Evolutionary conservation across 1,140 invertebrate species (phyloP), one percentile per base, ranked within the genome.

Genomic region (Drosophila azteca): DNA sequence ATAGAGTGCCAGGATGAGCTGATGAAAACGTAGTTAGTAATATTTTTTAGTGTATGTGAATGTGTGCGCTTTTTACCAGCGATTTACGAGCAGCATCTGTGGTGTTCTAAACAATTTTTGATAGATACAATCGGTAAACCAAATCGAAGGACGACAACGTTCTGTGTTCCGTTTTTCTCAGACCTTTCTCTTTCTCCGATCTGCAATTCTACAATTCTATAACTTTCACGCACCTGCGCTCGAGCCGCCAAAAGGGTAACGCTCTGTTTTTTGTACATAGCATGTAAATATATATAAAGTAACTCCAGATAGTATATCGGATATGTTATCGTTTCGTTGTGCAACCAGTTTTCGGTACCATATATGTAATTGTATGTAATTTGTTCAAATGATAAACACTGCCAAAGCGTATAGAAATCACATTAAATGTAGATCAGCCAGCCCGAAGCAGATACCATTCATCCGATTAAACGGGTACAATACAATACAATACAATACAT

Each of bases 331-430:
- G 31, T 70, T 70, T 58, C 29, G 64, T 66, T 48, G 65, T 70
- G 60, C 51, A 41, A 44, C 52, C 43, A 58, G 60, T 65, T 72
- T 77, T 76, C 62, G 66, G 54, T 72, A 68, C 44, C 35, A 13
- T 39, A 54, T 55, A 13, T 39, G 48, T 55, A 69, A 49, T 73
- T 79, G 58, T 68, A 65, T 79, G 58, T 68, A 65, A 83, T 87
- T 87, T 77, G 75, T 88, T 88, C 76, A 83, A 88, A 88, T 73
- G 58, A 83, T 72, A 88, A 88, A 88, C 83, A 88, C 83, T 88
- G 83, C 83, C 83, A 88, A 88, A 77, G 83, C 83, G 83, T 88
- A 88, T 83, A 79, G 84, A 79, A 88, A 88, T 88, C 83, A 88
- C 76, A 64, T 76, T 49, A 76, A 78, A 79, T 84, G 59, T 78